phyloP scores from a whole-genome alignment of 2,888 invertebrate genomes.

The Lottia gigantea region DNA sequence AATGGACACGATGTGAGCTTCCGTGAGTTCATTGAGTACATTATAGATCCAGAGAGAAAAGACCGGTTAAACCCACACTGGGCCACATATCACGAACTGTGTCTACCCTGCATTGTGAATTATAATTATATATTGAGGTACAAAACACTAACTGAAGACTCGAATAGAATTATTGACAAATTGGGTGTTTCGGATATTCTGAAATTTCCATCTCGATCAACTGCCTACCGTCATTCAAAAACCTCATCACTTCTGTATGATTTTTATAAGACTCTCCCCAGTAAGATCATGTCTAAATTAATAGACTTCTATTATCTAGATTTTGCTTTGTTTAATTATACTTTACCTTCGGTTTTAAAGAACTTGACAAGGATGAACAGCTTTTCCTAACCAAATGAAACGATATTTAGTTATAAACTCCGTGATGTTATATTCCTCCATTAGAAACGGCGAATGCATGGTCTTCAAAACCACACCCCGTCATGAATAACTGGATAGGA shows the following conservation, averaged over 20 bases:
- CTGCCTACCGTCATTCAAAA: slow-evolving; percentile 71
- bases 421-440: too few relatives aligned
- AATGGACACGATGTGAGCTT: slow-evolving; percentile 86
- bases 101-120: slow-evolving; percentile 87
- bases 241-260: slow-evolving; percentile 79
- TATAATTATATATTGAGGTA: slow-evolving; percentile 92
- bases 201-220: slow-evolving; percentile 54
- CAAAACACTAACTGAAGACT: slow-evolving; percentile 85
- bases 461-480: too few relatives aligned
- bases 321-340: slow-evolving; percentile 77
- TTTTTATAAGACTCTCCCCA: slow-evolving; percentile 81
- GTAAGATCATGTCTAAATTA: slow-evolving; percentile 61
- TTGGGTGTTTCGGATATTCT: slow-evolving; percentile 42
- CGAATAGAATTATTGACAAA: slow-evolving; percentile 69
- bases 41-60: slow-evolving; percentile 72
- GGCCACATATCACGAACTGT: slow-evolving; percentile 84
- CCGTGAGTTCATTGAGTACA: slow-evolving; percentile 85
- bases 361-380: neutral
- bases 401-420: too few relatives aligned
- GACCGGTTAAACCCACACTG: slow-evolving; percentile 84
- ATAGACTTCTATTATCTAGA: slow-evolving; percentile 78
- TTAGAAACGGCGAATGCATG: too few relatives aligned
- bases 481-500: too few relatives aligned
- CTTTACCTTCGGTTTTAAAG: slow-evolving; percentile 15
- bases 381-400: too few relatives aligned